Evolutionary conservation across 2,113 vertebrate species (phyloP).

Genomic region (Copsychus sechellarum): DNA sequence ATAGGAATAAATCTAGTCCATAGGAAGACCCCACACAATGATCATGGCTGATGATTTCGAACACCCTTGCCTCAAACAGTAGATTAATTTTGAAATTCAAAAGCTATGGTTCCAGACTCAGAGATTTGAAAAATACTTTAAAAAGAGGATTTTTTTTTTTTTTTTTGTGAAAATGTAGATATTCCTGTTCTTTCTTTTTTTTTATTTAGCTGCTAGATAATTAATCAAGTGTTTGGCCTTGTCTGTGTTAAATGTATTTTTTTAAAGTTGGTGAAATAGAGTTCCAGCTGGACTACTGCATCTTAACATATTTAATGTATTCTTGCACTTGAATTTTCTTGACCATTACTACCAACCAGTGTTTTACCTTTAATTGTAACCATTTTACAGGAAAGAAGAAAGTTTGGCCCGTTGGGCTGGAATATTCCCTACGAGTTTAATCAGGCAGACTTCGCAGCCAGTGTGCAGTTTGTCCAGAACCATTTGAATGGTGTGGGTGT

Average conservation of each 20-base stretch:
- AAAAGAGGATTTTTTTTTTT: neutral
- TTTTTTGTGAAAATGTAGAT: neutral
- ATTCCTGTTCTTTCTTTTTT: neutral
- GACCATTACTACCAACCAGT: neutral
- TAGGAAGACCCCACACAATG: neutral
- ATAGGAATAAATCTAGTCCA: neutral
- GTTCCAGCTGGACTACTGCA: neutral
- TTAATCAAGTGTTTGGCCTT: neutral
- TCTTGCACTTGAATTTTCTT: neutral
- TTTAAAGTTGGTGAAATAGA: neutral
- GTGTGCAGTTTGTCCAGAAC: constrained; percentile 84
- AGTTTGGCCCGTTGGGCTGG: constrained; percentile 86
- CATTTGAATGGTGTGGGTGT: constrained; percentile 77
- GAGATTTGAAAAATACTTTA: neutral
- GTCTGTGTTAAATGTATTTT: neutral
- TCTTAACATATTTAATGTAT: neutral
- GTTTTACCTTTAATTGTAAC: neutral
- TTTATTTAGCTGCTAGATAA: neutral
- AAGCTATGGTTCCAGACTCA: neutral
- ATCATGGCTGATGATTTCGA: neutral
- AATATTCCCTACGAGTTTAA: constrained; percentile 90
- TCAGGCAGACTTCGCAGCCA: constrained; percentile 84
- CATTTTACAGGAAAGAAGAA: constrained; percentile 79
- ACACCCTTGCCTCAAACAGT: neutral
- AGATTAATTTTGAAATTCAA: neutral